Base-by-base conservation (phyloP, 2,888 invertebrate genomes). In the Protonemura montana region DNA sequence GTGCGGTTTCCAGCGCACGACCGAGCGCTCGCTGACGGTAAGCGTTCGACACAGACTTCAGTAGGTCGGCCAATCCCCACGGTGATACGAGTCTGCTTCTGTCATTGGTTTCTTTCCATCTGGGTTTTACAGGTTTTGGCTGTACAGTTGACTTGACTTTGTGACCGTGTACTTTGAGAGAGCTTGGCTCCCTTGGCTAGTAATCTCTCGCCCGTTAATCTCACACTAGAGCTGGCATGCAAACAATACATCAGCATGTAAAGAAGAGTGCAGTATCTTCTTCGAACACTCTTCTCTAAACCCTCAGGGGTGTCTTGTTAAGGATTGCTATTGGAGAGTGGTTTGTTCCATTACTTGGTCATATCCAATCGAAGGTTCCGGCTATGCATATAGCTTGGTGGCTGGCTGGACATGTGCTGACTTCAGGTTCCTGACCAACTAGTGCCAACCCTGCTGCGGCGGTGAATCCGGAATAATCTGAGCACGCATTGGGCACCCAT, bases 1-100 rank as follows among this genome's bases (percentile, higher is more conserved):
- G 97, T 97, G 88, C 95, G 96, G 90, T 95, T 96, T 91, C 97
- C 97, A 3, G 96, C 95, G 88, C 95, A 94, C 91, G 94, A 95
- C 89, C 92, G 92, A 89, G 91, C 91, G 88, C 91, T 91, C 88
- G 90, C 91, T 89, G 92, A 92, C 89, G 92, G 92, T 92, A 90
- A 90, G 91, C 90, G 88, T 35, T 35, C 35, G 35, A 6, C 35
- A 35, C 85, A n/a, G 59, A 10, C 6, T 21, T 1, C n/a, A n/a
- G n/a, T n/a, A n/a, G n/a, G n/a, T n/a, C n/a, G n/a, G n/a, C n/a
- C n/a, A n/a, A n/a, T n/a, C n/a, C n/a, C n/a, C n/a, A n/a, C n/a
- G n/a, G n/a, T n/a, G n/a, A n/a, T n/a, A n/a, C n/a, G n/a, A n/a
- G n/a, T n/a, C n/a, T n/a, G n/a, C n/a, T n/a, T n/a, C n/a, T n/a